Base-by-base conservation (phyloP, 1,140 invertebrate species). In the Mercenaria mercenaria region DNA sequence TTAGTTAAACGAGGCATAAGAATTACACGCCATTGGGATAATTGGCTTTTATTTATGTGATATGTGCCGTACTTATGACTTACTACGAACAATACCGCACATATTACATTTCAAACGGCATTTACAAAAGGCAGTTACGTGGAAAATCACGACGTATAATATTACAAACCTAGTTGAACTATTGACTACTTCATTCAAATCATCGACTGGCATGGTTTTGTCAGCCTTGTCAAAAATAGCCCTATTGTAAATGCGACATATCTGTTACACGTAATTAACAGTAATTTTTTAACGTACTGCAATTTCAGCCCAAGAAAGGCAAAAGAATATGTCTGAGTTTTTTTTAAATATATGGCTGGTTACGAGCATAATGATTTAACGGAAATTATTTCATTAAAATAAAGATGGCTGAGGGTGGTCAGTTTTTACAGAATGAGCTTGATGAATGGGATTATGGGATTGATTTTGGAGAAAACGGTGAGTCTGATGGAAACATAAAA, bases 141-240 rank as follows among this genome's bases (percentile, higher is more conserved):
- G 77, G 76, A 88, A 88, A 88, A 88, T 81, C 61, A 67, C 41
- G 86, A 72, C 76, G 79, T 47, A 64, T 88, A 88, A 80, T 47
- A 64, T 88, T 88, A 79, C 86, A 88, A 50, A 69, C 52, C 47
- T 56, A 52, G 76, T 80, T 88, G 86, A 88, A 88, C 86, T 88
- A 88, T 88, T 81, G 86, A 64, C 76, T 88, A 56, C 43, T 67
- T 23, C 69, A 77, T 87, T 79, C 37, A 87, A 79, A 79, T 87
- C 18, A 6, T 37, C 59, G 34, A 64, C 85, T 87, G 26, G 50
- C 18, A 87, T 0, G 52, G 39, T 87, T 87, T 77, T 86, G 47
- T 77, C 32, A 41, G 50, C 37, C 72, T 67, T 56, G 72, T 56
- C 74, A 79, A 76, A 87, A 41, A 64, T 87, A 64, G 85, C 69